Base-by-base conservation (phyloP, 2,888 invertebrate species). In the Aleiodes leptofemur region DNA sequence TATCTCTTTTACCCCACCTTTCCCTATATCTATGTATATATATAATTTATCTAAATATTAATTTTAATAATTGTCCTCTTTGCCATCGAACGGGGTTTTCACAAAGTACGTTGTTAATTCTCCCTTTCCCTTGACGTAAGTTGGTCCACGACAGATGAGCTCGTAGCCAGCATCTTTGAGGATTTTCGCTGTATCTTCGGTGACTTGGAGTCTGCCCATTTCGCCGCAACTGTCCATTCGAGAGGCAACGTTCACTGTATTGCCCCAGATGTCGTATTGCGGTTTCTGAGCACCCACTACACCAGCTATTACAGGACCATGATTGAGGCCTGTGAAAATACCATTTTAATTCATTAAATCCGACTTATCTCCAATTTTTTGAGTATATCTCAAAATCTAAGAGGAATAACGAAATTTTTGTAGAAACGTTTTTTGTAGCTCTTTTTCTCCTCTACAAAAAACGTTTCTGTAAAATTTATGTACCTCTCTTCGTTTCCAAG, bases 261-360 rank as follows among this genome's bases (percentile, higher is more conserved):
- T 98, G 13, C 98, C 98, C 98, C 98, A 99, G 83, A 99, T 98
- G 88, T 99, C 98, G 90, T 98, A 98, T 90, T 98, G 98, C 0
- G 98, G 98, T 87, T 98, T 98, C 89, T 98, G 97, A 0, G 98
- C 98, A 0, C 98, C 98, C 31, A 98, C 97, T 16, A 98, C 98
- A 0, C 98, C 98, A 0, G 98, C 98, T 87, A 98, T 98, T 31
- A 98, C 97, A 0, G 97, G 95, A 0, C 97, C 97, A 88, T 96
- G 96, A 88, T 94, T 96, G 71, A 97, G 89, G 77, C 97, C 96
- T 96, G 86, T 9, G 29, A 38, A 57, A 55, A 43, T 43, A 6
- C 9, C 11, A 43, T 6, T 43, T 43, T 34, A 34, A 6, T 34
- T 6, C 34, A 43, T 43, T 34, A 34, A 34, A 34, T 34, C 3